Percentiles rank a stretch among this genome's conserved stretches.
phyloP scores from a whole-genome alignment of 1,140 invertebrate genomes.

The Pseudoatta argentina region DNA sequence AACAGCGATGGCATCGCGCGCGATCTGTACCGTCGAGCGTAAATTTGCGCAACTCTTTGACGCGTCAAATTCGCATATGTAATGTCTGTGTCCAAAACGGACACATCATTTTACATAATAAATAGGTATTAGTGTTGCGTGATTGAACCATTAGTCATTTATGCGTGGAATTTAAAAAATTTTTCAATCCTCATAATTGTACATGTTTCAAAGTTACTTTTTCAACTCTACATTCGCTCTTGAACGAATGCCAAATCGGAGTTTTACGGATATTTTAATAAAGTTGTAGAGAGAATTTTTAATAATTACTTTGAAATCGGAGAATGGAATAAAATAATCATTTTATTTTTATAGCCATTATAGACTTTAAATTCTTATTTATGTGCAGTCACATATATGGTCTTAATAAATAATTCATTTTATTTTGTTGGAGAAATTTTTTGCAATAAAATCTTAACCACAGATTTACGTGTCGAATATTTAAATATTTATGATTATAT shows the following conservation, averaged over 20 bases:
- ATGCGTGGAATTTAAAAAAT: neutral
- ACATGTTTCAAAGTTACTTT: neutral
- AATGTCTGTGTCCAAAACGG: neutral
- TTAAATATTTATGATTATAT: neutral
- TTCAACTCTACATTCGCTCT: neutral
- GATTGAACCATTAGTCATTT: neutral
- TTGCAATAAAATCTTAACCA: neutral
- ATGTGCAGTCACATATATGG: too few relatives aligned
- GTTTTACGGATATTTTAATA: neutral
- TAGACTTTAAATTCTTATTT: too few relatives aligned
- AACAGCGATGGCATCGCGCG: neutral
- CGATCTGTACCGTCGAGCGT: neutral
- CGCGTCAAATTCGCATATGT: constrained; percentile 46
- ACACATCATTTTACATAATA: constrained; percentile 52
- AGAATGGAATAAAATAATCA: neutral
- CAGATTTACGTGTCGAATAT: neutral
- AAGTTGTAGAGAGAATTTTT: neutral
- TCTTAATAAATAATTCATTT: neutral
- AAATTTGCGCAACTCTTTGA: constrained; percentile 52
- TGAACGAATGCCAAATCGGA: neutral
- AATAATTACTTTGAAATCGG: neutral
- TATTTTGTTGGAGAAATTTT: neutral
- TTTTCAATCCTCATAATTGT: neutral
- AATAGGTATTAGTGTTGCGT: constrained; percentile 31
- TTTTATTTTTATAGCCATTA: neutral